Evolutionary conservation across 2,888 invertebrate species (phyloP), one percentile per base, ranked within the genome.

Genomic region (Tinea trinotella): DNA sequence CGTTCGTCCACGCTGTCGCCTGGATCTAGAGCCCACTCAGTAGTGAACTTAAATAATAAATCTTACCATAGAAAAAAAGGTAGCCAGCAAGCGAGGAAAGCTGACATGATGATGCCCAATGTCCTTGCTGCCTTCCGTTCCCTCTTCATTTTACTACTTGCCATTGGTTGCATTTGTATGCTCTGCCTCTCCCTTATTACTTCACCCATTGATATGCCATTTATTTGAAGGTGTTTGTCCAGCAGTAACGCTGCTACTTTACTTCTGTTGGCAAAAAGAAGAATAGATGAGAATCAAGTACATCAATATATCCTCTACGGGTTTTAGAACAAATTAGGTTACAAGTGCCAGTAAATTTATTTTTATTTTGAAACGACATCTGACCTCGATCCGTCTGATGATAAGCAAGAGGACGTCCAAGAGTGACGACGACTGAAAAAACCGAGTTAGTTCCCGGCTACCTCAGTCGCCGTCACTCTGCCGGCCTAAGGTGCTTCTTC

Each of bases 21-120:
- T n/a, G n/a, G n/a, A n/a, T n/a, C n/a, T n/a, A n/a, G n/a, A n/a
- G n/a, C n/a, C n/a, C n/a, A n/a, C n/a, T n/a, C n/a, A n/a, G n/a
- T n/a, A n/a, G n/a, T n/a, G n/a, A n/a, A n/a, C n/a, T n/a, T n/a
- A n/a, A n/a, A n/a, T n/a, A n/a, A n/a, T n/a, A n/a, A 40, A 17
- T 60, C 88, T 86, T 77, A 94, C 97, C 97, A 97, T 56, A 95
- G 87, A 76, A 98, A 98, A 87, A 98, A 98, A 3, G 98, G 98
- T 59, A 97, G 88, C 96, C 97, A 98, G 77, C 98, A 98, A 5
- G 96, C 90, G 57, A 98, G 86, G 76, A 98, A 98, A 0, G 96
- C 97, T 24, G 97, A 96, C 93, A 98, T 97, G 69, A 98, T 97
- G 70, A 98, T 96, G 55, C 98, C 98, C 44, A 98, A 88, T 9